phyloP scores from a whole-genome alignment of 1,140 invertebrate species.

The Drosophila kohkoa region DNA sequence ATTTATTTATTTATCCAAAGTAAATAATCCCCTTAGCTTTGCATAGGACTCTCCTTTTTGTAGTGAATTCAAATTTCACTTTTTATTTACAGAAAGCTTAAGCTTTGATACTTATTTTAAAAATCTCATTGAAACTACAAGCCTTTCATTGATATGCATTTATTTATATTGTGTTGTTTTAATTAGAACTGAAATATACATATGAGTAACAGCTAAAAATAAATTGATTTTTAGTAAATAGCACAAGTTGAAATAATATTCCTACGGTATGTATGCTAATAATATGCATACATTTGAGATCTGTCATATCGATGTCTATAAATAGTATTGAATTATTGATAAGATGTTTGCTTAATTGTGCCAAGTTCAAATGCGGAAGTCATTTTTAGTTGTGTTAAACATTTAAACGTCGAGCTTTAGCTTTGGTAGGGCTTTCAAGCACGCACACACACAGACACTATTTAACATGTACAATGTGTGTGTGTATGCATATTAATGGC shows the following conservation, averaged over 20 bases:
- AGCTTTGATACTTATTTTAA: no score
- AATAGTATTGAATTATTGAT: background rate
- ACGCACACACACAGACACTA: constrained; percentile 2
- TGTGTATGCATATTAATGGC: constrained; percentile 40
- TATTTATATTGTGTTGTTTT: constrained; percentile 4
- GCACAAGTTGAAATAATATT: background rate
- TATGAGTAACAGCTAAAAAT: background rate
- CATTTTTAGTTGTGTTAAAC: constrained; percentile 9
- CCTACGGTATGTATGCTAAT: background rate
- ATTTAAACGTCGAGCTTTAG: constrained; percentile 28
- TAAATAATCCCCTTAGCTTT: background rate
- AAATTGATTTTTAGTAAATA: background rate
- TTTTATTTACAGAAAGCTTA: no score
- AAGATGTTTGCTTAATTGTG: constrained; percentile 22
- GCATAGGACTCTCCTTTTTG: background rate
- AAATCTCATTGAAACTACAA: no score
- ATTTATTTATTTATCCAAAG: background rate
- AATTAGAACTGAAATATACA: background rate
- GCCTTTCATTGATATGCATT: no score
- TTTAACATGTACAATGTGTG: background rate
- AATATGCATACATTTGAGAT: constrained; percentile 1
- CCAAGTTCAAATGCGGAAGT: constrained; percentile 45
- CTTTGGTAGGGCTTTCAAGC: constrained; percentile 35
- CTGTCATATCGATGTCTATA: background rate
- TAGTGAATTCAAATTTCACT: background rate